Evolutionary conservation across 2,113 vertebrate genomes (phyloP).

Genomic region (Labrus mixtus): DNA sequence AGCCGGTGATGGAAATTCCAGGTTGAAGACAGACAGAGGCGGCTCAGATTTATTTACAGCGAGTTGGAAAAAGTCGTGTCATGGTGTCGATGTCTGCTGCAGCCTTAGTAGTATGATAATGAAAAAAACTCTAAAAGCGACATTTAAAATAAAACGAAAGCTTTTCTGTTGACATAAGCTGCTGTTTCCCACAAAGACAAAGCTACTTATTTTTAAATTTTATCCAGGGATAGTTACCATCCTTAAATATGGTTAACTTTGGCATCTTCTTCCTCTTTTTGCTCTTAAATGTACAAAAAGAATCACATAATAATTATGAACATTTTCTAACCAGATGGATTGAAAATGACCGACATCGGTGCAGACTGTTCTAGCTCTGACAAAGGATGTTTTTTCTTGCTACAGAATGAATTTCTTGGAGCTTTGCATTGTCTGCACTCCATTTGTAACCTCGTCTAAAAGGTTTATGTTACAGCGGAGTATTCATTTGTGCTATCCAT

Average conservation of each 20-base stretch:
- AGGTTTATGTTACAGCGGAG: constrained; percentile 25
- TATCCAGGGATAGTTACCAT: neutral
- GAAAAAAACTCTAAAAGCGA: neutral
- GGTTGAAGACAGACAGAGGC: neutral
- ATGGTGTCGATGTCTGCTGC: neutral
- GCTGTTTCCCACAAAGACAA: neutral
- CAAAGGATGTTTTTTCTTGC: constrained; percentile 1
- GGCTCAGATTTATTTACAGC: neutral
- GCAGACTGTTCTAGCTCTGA: neutral
- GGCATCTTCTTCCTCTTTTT: too few species aligned
- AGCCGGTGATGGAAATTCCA: neutral
- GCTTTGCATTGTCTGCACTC: constrained; percentile 26
- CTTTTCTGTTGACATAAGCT: neutral
- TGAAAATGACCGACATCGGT: neutral
- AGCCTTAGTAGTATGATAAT: neutral
- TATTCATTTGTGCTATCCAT: neutral
- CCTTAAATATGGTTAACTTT: too few species aligned
- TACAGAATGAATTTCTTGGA: constrained; percentile 10
- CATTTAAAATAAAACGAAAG: constrained; percentile 7
- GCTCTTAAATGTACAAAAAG: too few species aligned
- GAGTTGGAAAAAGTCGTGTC: constrained; percentile 5
- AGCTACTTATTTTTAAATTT: neutral
- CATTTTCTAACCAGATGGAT: too few species aligned
- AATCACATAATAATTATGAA: too few species aligned
- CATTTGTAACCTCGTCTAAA: constrained; percentile 24